Evolutionary conservation across 2,797 vertebrate genomes (phyloP), one percentile per base, ranked within the genome.

Genomic region (Lerista edwardsae): DNA sequence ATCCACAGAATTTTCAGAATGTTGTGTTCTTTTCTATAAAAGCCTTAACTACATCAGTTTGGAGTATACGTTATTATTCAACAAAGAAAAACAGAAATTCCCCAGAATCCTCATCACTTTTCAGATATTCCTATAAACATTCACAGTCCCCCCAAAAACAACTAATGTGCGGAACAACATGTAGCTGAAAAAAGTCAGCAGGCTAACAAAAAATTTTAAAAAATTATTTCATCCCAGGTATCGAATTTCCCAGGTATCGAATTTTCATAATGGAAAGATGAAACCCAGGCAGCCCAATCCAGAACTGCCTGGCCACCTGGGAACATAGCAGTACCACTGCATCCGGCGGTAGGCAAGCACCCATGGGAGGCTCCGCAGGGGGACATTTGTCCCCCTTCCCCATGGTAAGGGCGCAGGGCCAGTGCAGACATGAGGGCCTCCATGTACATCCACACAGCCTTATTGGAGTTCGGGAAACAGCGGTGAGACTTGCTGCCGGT

Each of bases 131-230:
- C 86, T 86, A 92, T 90, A 91, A 73, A 79, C 73, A 92, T 90
- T 76, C 80, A 84, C 47, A 84, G 51, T 76, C 59, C 72, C 91
- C 64, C 86, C 91, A 90, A 68, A 90, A 2, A 89, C 64, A 79
- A 85, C 91, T 86, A 86, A 91, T 85, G 86, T 91, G 47, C 68
- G 87, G 79, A 27, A 61, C 47, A 91, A 79, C 65, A 87, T 81
- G 91, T 51, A 27, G 34, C 15, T 90, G 25, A 80, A 41, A 34
- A 88, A 89, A 94, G 91, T 17, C 86, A 94, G 74, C 85, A 92
- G 73, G 82, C 27, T 88, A 82, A 51, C 77, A 92, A 91, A 93
- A 93, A 89, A n/a, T n/a, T n/a, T 34, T 85, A n/a, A 65, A 55
- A 1, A 29, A 57, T 34, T 73, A 71, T 87, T 82, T 76, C 69